Evolutionary conservation across 2,797 vertebrate genomes (phyloP), one percentile per base, ranked within the genome.

Genomic region (Steatocranus sp.): DNA sequence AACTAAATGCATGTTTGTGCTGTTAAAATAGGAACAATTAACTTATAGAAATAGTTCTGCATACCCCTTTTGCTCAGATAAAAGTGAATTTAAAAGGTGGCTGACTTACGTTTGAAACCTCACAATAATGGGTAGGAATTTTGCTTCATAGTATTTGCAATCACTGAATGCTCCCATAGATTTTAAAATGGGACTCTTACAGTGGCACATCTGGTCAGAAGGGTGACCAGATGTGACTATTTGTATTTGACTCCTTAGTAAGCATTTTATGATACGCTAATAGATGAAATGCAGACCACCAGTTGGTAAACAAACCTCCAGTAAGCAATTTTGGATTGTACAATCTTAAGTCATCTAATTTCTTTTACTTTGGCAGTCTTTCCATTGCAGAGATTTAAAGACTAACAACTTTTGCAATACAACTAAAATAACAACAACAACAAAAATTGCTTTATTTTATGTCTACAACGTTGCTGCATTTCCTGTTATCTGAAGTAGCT

Each of bases 81-180:
- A 38, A 41, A 0, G 61, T 23, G n/a, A 9, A 23, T 41, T 38
- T 1, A 66, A 23, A 23, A 8, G n/a, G n/a, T 0, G 5, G 0
- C n/a, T 38, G 61, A 38, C 58, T 38, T 20, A 23, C 0, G 7
- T 38, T 23, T 66, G 11, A 66, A 66, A 66, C 5, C 61, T 38
- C 61, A 4, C 17, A 36, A 8, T 36, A 36, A 61, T 9, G 1
- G 1, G 61, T 14, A 3, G 58, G 18, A 14, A 36, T 63, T 63
- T 63, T 38, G 18, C 58, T 23, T 63, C 0, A 3, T 8, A 4
- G 3, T 63, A n/a, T 38, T 14, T 63, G n/a, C 32, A 20, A 4
- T 63, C 32, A 38, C 58, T 15, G 7, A 38, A 66, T 38, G n/a
- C n/a, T 38, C n/a, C 14, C 63, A 43, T 25, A 10, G 63, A 17